Evolutionary conservation across 2,888 invertebrate genomes (phyloP), one percentile per base, ranked within the genome.

Genomic region (Lepeophtheirus nordmannii): DNA sequence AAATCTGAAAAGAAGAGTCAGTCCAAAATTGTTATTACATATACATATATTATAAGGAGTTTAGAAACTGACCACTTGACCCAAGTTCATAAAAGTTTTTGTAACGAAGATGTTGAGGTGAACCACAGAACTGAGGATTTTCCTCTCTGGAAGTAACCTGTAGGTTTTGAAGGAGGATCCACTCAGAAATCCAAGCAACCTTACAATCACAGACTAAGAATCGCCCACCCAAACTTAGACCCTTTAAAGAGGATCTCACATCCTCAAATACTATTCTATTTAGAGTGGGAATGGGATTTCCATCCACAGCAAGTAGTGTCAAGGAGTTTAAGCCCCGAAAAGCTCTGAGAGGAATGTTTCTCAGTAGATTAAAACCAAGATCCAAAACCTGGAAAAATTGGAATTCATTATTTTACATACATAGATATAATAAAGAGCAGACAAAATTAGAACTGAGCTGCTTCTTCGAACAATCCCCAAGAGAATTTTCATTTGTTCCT

Each of bases 131-230:
- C 75, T 92, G 91, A 10, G 91, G 91, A 75, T 88, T 89, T 71
- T 89, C 80, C 76, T 92, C 92, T 58, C 91, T 81, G 69, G 90
- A 90, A 12, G 91, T 91, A 22, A 92, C 90, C 80, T 92, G 91
- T 56, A 92, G 79, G 74, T 91, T 90, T 14, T 85, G 85, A 69
- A 84, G 85, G 65, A 85, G 81, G 71, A 91, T 89, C 92, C 91
- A 92, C 73, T 90, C 85, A 68, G 87, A 84, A 68, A 91, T 85
- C 92, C 92, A 92, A 10, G 84, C 81, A 61, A 92, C 76, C 67
- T 85, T 83, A 75, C 92, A 92, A 74, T 92, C 91, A 73, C 92
- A 92, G 71, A 86, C 85, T 39, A 92, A 78, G 74, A 89, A 89
- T 69, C 89, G 80, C 7, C 92, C 91, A 10, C 92, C 92, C 12